Percentiles rank a stretch among this genome's conserved stretches.
Conservation (phyloP, 2,888 invertebrate genomes). For the Dusona sp. region DNA sequence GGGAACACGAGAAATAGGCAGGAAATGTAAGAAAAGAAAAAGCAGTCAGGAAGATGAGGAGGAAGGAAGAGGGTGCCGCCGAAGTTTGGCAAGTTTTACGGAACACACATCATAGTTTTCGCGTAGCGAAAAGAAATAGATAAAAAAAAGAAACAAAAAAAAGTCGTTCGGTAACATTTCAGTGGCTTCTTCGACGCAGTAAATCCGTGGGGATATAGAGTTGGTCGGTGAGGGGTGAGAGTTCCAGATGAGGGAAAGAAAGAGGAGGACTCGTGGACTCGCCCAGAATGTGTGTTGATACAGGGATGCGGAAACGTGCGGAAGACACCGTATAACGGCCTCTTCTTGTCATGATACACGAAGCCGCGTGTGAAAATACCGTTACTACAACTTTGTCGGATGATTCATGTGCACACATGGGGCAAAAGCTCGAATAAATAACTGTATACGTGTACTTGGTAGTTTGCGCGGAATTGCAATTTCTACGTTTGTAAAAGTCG, state of each 20-base stretch:
- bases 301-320: constrained; percentile 35
- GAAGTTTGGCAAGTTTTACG: constrained; percentile 37
- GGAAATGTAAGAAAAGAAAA: background rate
- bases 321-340: constrained; percentile 55
- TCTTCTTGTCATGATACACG: constrained; percentile 57
- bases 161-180: constrained; percentile 45
- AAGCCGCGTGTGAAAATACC: constrained; percentile 75
- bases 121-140: background rate
- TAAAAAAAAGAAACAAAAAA: background rate
- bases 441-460: background rate
- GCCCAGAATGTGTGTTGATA: constrained; percentile 25
- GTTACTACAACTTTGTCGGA: constrained; percentile 80
- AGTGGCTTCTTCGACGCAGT: constrained; percentile 38
- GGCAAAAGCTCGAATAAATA: constrained; percentile 40
- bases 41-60: background rate
- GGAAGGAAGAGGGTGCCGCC: background rate
- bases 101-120: constrained; percentile 11
- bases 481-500: background rate
- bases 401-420: constrained; percentile 74
- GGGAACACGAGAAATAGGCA: background rate
- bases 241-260: background rate
- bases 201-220: constrained; percentile 19
- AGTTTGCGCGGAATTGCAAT: background rate
- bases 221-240: background rate
- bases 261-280: background rate